Percentiles rank a stretch among this genome's conserved stretches.
Conservation (phyloP, 23 tunicate genomes). For the Botrylloides violaceus region DNA sequence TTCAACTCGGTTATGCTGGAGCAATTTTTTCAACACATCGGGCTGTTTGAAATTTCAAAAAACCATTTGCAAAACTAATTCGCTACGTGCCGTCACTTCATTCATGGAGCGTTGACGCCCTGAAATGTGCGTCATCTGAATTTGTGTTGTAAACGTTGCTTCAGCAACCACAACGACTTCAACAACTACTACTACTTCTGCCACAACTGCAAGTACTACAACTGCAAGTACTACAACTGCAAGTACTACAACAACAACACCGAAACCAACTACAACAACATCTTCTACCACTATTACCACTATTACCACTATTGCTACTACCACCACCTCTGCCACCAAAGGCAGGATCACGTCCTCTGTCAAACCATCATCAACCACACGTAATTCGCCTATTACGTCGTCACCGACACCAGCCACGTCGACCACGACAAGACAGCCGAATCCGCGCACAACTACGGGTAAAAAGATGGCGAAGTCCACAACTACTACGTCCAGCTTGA, state of each 20-base stretch:
- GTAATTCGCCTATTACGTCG: neutral
- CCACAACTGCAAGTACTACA: neutral
- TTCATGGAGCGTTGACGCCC: neutral
- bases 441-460: neutral
- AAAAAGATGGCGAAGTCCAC: neutral
- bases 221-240: slow-evolving; percentile 5
- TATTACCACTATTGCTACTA: no score
- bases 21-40: neutral
- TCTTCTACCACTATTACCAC: slow-evolving; percentile 13
- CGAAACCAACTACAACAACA: slow-evolving; percentile 17
- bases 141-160: slow-evolving; percentile 5
- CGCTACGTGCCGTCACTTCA: neutral
- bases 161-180: slow-evolving; percentile 18
- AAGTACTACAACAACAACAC: slow-evolving; percentile 20
- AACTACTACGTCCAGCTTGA: neutral
- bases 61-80: neutral
- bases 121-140: neutral
- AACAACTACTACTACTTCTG: slow-evolving; percentile 8
- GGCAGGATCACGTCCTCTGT: neutral
- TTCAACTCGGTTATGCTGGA: neutral
- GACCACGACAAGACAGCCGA: neutral
- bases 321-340: neutral
- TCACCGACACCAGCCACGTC: slow-evolving; percentile 4
- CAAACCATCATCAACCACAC: slow-evolving; percentile 6
- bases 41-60: slow-evolving; percentile 2